A percentile compares a stretch with the other conserved stretches of the same genome.
Conservation (phyloP, 2,113 vertebrate species). For the Cygnus atratus region DNA sequence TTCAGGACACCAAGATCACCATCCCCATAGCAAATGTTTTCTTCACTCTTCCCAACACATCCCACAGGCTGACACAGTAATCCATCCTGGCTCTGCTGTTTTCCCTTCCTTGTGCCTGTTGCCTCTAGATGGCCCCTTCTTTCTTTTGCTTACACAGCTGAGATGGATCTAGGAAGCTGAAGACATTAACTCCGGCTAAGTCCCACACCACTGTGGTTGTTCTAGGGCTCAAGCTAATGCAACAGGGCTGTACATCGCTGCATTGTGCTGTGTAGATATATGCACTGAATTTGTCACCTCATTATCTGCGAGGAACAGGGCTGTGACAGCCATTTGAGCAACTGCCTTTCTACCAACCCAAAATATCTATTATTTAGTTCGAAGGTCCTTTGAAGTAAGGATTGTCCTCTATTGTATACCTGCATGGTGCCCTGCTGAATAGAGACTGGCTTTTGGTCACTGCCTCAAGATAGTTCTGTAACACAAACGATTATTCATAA, state of each 20-base stretch:
- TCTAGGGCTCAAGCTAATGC: neutral
- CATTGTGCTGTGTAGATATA: neutral
- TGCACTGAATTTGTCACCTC: neutral
- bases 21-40: neutral
- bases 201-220: neutral
- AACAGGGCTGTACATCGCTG: neutral
- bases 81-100: neutral
- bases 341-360: neutral
- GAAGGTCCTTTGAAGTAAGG: neutral
- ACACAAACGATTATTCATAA: constrained; percentile 12
- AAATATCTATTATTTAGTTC: neutral
- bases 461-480: neutral
- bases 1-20: neutral
- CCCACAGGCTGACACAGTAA: neutral
- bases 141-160: neutral
- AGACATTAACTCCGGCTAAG: neutral
- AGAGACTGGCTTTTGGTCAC: neutral
- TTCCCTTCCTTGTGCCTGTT: neutral
- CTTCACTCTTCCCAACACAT: neutral
- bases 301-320: neutral
- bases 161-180: neutral
- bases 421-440: neutral
- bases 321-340: neutral
- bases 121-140: neutral
- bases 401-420: neutral